A percentile compares a stretch with the other conserved stretches of the same genome.
These are phyloP conservation scores for Lophotis ruficrista DNA, from an alignment of 2,113 vertebrate species.

Conservation along the genomic window DNA sequence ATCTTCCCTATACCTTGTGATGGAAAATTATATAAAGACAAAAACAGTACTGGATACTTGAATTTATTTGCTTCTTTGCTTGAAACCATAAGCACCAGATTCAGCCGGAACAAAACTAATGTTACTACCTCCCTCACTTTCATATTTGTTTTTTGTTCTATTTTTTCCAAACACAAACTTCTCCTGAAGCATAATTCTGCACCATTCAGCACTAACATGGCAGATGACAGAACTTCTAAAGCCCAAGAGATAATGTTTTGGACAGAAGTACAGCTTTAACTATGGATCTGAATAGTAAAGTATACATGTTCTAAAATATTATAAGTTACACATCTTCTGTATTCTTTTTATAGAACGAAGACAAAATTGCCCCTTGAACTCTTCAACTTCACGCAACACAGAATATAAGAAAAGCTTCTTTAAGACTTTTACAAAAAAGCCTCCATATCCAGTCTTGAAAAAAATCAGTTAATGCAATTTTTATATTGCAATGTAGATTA, in stretches of 20 bases:
- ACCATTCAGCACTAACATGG: not conserved
- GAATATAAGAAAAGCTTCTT: constrained; percentile 10
- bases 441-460: not conserved
- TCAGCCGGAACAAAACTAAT: not conserved
- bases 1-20: not conserved
- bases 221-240: not conserved
- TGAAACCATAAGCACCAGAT: not conserved
- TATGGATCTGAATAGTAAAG: not conserved
- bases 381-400: constrained; percentile 27
- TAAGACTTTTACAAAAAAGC: not conserved
- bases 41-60: not conserved
- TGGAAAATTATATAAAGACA: not conserved
- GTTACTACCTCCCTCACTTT: not conserved
- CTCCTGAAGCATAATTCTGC: not conserved
- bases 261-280: not conserved
- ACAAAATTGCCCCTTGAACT: constrained; percentile 17
- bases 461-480: not conserved
- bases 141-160: not conserved
- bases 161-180: not conserved
- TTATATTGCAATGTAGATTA: not conserved
- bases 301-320: not conserved
- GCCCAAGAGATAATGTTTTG: not conserved
- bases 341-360: not conserved
- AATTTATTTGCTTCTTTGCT: not conserved
- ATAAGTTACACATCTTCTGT: not conserved